Evolutionary conservation across 1,140 invertebrate genomes (phyloP), one percentile per base, ranked within the genome.

Genomic region (Penaeus vannamei): DNA sequence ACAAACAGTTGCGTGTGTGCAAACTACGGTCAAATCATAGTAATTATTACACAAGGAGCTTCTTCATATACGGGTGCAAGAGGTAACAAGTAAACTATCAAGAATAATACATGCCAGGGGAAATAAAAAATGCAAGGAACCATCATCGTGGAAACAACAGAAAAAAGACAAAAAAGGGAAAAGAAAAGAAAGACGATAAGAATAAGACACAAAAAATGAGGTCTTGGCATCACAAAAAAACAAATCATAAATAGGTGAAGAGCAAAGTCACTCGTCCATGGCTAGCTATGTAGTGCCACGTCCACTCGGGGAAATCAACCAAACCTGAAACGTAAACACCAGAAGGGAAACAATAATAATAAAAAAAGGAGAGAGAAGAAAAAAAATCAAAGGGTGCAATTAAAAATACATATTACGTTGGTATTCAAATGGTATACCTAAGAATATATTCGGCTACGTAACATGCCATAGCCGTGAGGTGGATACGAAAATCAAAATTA

Each of bases 201-300:
- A 62, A 69, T 64, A 69, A 64, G 36, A 20, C 23, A 84, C 36
- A 84, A 69, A 84, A 84, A 53, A 53, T 14, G 53, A 53, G 53
- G 53, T 53, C 53, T 14, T 53, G 53, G 53, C 53, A 53, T 53
- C 53, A 20, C 23, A 84, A 69, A 84, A 69, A 84, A 84, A 36
- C 36, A 84, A 69, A 84, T 64, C 62, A 84, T 66, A 46, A 36
- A 64, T 64, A 69, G n/a, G 64, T 42, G n/a, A n/a, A n/a, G 29
- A 69, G 64, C 29, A 84, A 84, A 84, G 26, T 84, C 59, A 84
- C 59, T 36, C 62, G 29, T 84, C 83, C 83, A 66, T 84, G 83
- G 83, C 83, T 69, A 66, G 83, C 62, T 69, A 84, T 84, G 83
- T 84, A 66, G 83, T 20, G 83, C 83, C 83, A 84, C 61, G 83